Conservation (phyloP, 1,140 invertebrate genomes). For the Rhynchophorus ferrugineus region DNA sequence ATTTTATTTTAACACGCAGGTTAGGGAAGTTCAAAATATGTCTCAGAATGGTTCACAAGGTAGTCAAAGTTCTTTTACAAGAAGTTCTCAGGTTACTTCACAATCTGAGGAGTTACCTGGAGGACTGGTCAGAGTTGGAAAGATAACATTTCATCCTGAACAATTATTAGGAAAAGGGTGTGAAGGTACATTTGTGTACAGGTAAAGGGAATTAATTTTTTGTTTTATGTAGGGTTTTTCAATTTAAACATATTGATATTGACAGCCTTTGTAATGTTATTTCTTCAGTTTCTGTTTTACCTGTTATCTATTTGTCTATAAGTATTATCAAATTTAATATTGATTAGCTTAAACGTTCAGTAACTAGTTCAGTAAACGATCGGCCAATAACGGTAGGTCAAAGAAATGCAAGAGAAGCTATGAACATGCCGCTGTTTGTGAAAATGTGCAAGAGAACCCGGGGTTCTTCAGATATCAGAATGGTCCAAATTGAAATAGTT, state of each 20-base stretch:
- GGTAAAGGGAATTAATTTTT: conserved; percentile 52
- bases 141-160: conserved; percentile 81
- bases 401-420: too few relatives aligned
- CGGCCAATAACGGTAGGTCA: too few relatives aligned
- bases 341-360: too few relatives aligned
- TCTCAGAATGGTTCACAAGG: conserved; percentile 53
- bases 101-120: conserved; percentile 58
- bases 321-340: too few relatives aligned
- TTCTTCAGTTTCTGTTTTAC: too few relatives aligned
- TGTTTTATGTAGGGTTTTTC: not conserved
- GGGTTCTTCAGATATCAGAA: too few relatives aligned
- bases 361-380: too few relatives aligned
- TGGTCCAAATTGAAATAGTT: too few relatives aligned
- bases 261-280: too few relatives aligned
- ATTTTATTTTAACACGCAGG: conserved; percentile 39
- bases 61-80: conserved; percentile 37
- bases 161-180: conserved; percentile 94
- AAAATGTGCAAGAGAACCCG: too few relatives aligned
- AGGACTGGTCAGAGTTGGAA: conserved; percentile 76
- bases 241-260: not conserved
- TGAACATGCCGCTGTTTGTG: too few relatives aligned
- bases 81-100: conserved; percentile 43
- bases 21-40: conserved; percentile 56
- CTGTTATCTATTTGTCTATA: too few relatives aligned
- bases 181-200: conserved; percentile 96